These are phyloP conservation scores for Cairina moschata DNA, from an alignment of 2,113 vertebrate genomes.

Conservation along the genomic window DNA sequence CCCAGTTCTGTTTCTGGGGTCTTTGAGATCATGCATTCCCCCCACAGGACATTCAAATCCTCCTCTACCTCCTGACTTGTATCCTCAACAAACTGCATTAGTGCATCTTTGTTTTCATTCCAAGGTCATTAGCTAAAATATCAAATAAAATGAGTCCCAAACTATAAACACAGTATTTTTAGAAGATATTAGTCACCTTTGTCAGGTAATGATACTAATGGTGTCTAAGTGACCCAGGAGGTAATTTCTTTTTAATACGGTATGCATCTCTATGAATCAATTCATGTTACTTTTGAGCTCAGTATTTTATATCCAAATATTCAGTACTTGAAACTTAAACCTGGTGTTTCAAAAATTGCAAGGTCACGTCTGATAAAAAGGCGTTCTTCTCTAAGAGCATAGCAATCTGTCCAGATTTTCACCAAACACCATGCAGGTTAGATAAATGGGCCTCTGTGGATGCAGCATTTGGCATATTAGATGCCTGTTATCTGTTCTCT, in stretches of 20 bases:
- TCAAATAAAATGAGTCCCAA: not conserved
- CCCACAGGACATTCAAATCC: not conserved
- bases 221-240: not conserved
- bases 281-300: not conserved
- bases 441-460: conserved; percentile 57
- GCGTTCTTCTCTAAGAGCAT: not conserved
- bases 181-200: not conserved
- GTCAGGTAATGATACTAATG: not conserved
- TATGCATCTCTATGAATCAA: not conserved
- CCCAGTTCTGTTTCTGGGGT: not conserved
- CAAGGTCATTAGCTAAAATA: not conserved
- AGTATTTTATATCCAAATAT: not conserved
- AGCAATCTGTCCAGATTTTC: conserved; percentile 57
- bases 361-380: not conserved
- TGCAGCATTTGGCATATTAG: conserved; percentile 59
- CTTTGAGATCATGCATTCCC: not conserved
- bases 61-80: not conserved
- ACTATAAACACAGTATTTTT: not conserved
- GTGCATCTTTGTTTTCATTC: not conserved
- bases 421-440: not conserved
- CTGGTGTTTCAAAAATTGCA: conserved; percentile 7
- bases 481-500: conserved; percentile 61
- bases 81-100: not conserved
- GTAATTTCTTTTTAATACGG: not conserved
- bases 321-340: not conserved